phyloP scores from a whole-genome alignment of 2,113 vertebrate genomes.

The Sorex araneus region DNA sequence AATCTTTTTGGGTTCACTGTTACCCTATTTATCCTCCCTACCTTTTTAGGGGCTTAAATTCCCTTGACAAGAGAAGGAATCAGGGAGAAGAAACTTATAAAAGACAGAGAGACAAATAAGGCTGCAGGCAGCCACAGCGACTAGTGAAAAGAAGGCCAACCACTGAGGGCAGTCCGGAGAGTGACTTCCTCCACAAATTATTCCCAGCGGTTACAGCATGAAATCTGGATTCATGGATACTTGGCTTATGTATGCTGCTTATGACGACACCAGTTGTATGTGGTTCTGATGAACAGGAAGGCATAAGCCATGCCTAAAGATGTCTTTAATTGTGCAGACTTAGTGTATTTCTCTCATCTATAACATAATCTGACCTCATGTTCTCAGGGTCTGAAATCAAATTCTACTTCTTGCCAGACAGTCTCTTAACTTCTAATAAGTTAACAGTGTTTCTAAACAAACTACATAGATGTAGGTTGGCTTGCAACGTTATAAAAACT shows the following conservation, averaged over 20 bases:
- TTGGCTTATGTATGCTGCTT: conserved; percentile 13
- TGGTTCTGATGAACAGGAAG: background rate
- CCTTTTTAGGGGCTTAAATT: background rate
- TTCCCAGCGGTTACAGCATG: background rate
- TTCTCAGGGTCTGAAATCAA: conserved; percentile 44
- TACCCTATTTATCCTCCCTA: background rate
- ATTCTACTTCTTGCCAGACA: conserved; percentile 50
- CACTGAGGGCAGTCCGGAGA: conserved; percentile 7
- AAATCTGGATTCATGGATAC: background rate
- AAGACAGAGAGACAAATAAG: background rate
- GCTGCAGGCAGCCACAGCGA: background rate
- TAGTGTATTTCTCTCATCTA: background rate
- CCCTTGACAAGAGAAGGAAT: conserved; percentile 19
- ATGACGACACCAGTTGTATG: background rate
- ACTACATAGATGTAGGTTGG: too few species aligned
- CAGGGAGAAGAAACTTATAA: background rate
- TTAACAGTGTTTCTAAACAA: too few species aligned
- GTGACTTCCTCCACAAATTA: background rate
- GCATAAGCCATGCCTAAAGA: background rate
- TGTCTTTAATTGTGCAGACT: background rate
- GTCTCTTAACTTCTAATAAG: conserved; percentile 21
- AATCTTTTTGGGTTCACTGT: background rate
- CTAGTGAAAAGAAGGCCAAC: background rate
- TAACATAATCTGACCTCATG: conserved; percentile 13
- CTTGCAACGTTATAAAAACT: too few species aligned